Conservation (phyloP, 2,797 vertebrate species). For the Karalla daura region DNA sequence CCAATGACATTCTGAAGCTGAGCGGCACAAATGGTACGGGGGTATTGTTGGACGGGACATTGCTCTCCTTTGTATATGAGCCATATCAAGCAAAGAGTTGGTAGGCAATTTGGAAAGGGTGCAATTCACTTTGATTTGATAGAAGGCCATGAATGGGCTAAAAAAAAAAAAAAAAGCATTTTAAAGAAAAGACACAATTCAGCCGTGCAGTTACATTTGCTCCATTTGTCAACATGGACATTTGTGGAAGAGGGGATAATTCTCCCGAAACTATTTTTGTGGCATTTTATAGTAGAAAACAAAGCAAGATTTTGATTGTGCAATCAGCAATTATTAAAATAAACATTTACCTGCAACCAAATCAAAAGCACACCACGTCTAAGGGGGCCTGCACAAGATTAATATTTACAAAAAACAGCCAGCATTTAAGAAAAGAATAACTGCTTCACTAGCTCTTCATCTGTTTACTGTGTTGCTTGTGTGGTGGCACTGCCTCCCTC, state of each 20-base stretch:
- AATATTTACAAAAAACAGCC: constrained; percentile 12
- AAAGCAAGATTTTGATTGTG: neutral
- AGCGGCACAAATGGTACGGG: constrained; percentile 79
- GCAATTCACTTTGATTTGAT: constrained; percentile 81
- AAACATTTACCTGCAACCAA: constrained; percentile 4
- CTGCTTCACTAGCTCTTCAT: constrained; percentile 42
- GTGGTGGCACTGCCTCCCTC: constrained; percentile 47
- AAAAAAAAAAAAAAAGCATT: constrained; percentile 60
- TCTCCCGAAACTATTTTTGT: neutral
- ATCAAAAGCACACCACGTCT: neutral
- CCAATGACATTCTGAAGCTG: constrained; percentile 82
- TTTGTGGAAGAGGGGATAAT: constrained; percentile 5
- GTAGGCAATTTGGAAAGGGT: constrained; percentile 75
- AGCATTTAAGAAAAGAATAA: constrained; percentile 50
- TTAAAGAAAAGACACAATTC: constrained; percentile 54
- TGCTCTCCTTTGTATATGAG: constrained; percentile 81
- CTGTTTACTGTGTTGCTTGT: constrained; percentile 58
- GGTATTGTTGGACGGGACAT: constrained; percentile 82
- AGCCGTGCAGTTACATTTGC: constrained; percentile 43
- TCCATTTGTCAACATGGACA: constrained; percentile 36
- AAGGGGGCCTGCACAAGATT: neutral
- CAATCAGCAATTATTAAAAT: neutral
- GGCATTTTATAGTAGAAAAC: neutral
- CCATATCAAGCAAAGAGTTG: constrained; percentile 72
- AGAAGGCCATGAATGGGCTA: constrained; percentile 66